Evolutionary conservation across 2,797 vertebrate genomes (phyloP), one percentile per base, ranked within the genome.

Genomic region (Monodelphis domestica): DNA sequence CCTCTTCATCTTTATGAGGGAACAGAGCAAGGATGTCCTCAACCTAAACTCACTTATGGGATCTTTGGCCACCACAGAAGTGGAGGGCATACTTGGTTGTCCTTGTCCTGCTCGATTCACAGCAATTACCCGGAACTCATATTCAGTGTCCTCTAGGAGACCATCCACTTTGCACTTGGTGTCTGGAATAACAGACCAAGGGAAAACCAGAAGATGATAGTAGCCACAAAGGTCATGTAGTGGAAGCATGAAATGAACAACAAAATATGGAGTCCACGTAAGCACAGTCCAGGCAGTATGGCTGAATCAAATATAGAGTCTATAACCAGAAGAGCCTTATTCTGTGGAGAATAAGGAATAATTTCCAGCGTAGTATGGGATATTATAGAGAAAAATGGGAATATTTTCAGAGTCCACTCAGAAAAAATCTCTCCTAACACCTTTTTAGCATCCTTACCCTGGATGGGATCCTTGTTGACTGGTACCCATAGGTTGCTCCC

Each of bases 91-190:
- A 78, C 98, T 98, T 87, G 98, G 98, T 84, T 95, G 94, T 33
- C 98, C 98, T 5, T 96, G 94, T 53, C 97, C 98, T 51, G 98
- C 97, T 87, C 95, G 95, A 97, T 98, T 99, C 88, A 98, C 96
- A 95, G 98, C 96, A 91, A 88, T 97, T 53, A 98, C 97, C 92
- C 28, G 33, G 96, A 98, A 98, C 97, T 99, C 98, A 38, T 98
- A 98, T 95, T 98, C 98, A 87, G 97, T 95, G 91, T 97, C 98
- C 38, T 98, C 97, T 92, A 98, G 96, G 95, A 99, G 97, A 57
- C 96, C 97, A 55, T 96, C 97, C 91, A 97, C 97, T 89, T 96
- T 97, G 90, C 94, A 98, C 93, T 96, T 98, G 53, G 97, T 97
- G 89, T 96, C 98, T 98, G 91, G 87, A 93, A 92, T 87, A 30